Conservation (phyloP, 64 coral and sea anemone genomes). For the Actinia tenebrosa region DNA sequence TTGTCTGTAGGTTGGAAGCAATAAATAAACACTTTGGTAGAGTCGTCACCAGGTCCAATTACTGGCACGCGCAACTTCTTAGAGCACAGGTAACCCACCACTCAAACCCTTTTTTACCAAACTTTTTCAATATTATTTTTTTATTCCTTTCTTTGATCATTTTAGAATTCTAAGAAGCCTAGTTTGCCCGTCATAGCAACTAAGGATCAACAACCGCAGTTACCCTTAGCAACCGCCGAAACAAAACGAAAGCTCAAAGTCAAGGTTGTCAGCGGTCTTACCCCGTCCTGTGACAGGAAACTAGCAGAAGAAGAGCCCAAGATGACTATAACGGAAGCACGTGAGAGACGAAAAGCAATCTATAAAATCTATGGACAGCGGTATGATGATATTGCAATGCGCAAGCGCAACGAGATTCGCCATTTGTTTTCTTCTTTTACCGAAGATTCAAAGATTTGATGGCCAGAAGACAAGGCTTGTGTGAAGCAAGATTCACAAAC, state of each 20-base stretch:
- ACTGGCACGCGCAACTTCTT: constrained; percentile 84
- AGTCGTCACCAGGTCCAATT: constrained; percentile 75
- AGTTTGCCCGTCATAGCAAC: constrained; percentile 62
- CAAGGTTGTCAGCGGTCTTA: constrained; percentile 61
- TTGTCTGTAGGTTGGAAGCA: constrained; percentile 48
- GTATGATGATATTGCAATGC: constrained; percentile 84
- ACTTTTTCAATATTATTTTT: not conserved
- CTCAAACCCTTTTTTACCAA: not conserved
- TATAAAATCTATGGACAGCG: constrained; percentile 91
- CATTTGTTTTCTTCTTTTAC: constrained; percentile 55
- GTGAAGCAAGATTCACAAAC: not conserved
- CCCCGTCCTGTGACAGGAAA: constrained; percentile 69
- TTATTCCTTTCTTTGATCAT: not conserved
- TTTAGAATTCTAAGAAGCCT: constrained; percentile 38
- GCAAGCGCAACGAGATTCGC: constrained; percentile 61
- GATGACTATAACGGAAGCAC: constrained; percentile 46
- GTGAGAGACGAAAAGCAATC: constrained; percentile 72
- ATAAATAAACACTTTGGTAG: constrained; percentile 73
- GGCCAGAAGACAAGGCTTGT: not conserved
- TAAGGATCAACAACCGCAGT: constrained; percentile 3
- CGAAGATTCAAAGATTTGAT: not conserved
- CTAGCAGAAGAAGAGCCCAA: constrained; percentile 44
- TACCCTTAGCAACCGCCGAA: not conserved
- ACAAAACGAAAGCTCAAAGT: constrained; percentile 46
- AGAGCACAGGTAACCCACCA: constrained; percentile 48